Base-by-base conservation (phyloP, 37 sponge, comb jelly and placozoan species). In the Aplysina aerophoba region DNA sequence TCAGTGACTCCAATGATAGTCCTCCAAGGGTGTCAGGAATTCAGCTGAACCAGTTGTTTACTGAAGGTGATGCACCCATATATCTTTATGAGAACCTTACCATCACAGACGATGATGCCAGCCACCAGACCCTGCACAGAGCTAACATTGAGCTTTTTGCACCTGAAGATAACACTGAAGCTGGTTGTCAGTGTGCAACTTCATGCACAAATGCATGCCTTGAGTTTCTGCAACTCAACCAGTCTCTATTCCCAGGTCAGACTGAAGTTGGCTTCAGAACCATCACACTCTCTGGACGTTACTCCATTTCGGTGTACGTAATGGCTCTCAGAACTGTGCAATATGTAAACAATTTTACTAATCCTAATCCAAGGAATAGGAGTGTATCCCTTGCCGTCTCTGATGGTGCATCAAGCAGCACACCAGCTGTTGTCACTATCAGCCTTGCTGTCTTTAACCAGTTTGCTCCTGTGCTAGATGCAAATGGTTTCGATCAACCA, bases 401-500 rank as follows among this genome's bases (percentile, higher is more conserved):
- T 83, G 93, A 93, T 84, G 87, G 87, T 35, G 60, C 40, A 38
- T 27, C 84, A 13, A 59, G 73, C 36, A 85, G 84, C 56, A 81
- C 86, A 24, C 80, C 62, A 59, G 68, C 83, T 15, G 80, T 38
- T 0, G 34, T 85, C 15, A 85, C 81, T 31, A 86, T 94, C 44
- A 28, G 27, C 20, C 59, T 94, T 4, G 40, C 71, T 28, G 83
- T 81, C 34, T 81, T 91, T 1, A 94, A 94, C 62, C 69, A 85
- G 20, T 85, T 81, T 56, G 73, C 94, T 78, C 94, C 94, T 25
- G 84, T 91, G 22, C 22, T 94, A 16, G 91, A 94, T 55, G 56
- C 88, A 12, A 90, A 88, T 86, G 94, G 94, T 67, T 73, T 81
- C 15, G 83, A 83, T 33, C 55, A 21, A 13, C 17, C 68, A 30